Percentiles rank a stretch among this genome's conserved stretches.
Conservation (phyloP, 1,140 invertebrate species). For the Drosophila nasuta region DNA sequence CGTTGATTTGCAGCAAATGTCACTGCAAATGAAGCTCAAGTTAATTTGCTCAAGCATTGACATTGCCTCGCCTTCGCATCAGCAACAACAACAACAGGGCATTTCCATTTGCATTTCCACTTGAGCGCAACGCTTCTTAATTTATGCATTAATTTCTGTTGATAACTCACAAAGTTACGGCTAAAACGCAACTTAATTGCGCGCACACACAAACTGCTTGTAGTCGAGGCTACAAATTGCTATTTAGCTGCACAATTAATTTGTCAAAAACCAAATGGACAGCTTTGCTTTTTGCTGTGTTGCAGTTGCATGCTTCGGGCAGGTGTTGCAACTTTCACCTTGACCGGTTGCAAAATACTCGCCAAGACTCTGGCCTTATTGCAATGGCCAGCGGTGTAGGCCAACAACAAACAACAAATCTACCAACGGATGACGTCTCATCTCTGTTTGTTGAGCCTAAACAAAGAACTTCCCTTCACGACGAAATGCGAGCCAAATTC, state of each 20-base stretch:
- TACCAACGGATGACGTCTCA: background rate
- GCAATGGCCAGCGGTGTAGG: constrained; percentile 36
- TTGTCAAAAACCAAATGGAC: constrained; percentile 63
- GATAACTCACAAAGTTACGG: constrained; percentile 50
- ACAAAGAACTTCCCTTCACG: constrained; percentile 80
- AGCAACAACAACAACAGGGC: background rate
- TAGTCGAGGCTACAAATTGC: constrained; percentile 44
- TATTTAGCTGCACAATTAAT: constrained; percentile 77
- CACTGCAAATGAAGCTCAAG: constrained; percentile 63
- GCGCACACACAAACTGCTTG: constrained; percentile 14
- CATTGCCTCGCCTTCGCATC: constrained; percentile 28
- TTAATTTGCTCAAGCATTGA: constrained; percentile 67
- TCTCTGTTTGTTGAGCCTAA: constrained; percentile 23
- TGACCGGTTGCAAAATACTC: constrained; percentile 67
- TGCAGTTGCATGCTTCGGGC: constrained; percentile 33
- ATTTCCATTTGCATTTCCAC: constrained; percentile 58
- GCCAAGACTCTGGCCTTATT: constrained; percentile 24
- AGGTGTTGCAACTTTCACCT: constrained; percentile 80
- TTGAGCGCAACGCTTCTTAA: constrained; percentile 59
- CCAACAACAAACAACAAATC: constrained; percentile 28
- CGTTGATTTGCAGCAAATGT: constrained; percentile 50
- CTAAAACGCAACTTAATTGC: constrained; percentile 54
- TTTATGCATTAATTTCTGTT: constrained; percentile 57
- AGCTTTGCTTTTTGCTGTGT: background rate
- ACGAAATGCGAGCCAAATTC: constrained; percentile 42